Evolutionary conservation across 2,888 invertebrate species (phyloP), one percentile per base, ranked within the genome.

Genomic region (Barypeithes pellucidus): DNA sequence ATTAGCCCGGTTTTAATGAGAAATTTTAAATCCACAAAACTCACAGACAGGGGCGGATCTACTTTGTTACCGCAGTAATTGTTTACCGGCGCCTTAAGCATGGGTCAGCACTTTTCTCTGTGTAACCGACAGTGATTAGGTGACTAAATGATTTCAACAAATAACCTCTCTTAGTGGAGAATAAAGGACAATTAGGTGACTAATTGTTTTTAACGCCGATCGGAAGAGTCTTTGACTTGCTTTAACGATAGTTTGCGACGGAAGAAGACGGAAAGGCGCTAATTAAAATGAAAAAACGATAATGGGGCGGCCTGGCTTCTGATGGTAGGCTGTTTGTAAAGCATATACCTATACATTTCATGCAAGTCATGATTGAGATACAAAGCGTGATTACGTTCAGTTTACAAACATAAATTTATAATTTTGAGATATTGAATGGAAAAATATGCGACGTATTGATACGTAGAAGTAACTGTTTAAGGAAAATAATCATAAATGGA

Each of bases 81-180:
- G 84, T 84, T 83, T 84, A 82, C 81, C 83, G 86, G 86, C 86
- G 86, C 86, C 85, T 84, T 74, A 65, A 78, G 73, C 79, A 80
- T 80, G 82, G 81, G 83, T 86, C 86, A 86, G 86, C 86, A 85
- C 81, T 84, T 86, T 85, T 83, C 75, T 75, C 52, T 57, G 47
- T 62, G 67, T 74, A 62, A 54, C 68, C 59, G 75, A 76, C 79
- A 76, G 81, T 84, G 83, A 85, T 85, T 85, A 85, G 84, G 84
- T 85, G 85, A 85, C 85, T 84, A 84, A 85, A 85, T 85, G 84
- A 79, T 84, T 84, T 85, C 80, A 83, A 83, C 83, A 82, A 83
- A 80, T 79, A 63, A 69, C 67, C 70, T 33, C 61, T 57, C 63
- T 67, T 54, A 39, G 50, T 57, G 57, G 24, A 68, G 70, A 74